Evolutionary conservation across 2,888 invertebrate genomes (phyloP), one percentile per base, ranked within the genome.

Genomic region (Drosophila mayaguana): DNA sequence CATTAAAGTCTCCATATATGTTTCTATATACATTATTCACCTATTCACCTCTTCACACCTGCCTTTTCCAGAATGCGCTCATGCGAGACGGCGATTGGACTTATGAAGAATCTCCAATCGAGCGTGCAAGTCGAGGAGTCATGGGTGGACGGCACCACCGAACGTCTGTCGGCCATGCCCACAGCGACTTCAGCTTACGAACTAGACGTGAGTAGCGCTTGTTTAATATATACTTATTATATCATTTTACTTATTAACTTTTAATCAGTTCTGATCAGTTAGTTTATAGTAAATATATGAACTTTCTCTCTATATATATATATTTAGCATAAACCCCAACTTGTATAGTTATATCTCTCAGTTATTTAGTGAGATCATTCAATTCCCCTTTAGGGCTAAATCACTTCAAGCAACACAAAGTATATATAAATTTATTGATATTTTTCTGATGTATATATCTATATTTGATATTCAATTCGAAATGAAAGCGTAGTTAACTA

Each of bases 51-150:
- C 48, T 48, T 78, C 48, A 63, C 66, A 46, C 61, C 46, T 45
- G 46, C 38, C 67, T 62, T 78, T 90, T 87, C 16, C 73, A 97
- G 98, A 92, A 94, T 98, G 72, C 95, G 97, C 79, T 97, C 97
- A 91, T 97, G 98, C 90, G 98, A 98, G 92, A 96, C 97, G 34
- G 97, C 98, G 0, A 97, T 97, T 90, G 97, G 97, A 89, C 94
- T 98, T 78, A 95, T 99, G 91, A 97, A 97, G 91, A 97, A 97
- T 93, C 98, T 98, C 93, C 96, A 96, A 90, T 97, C 96, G 68
- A 97, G 97, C 28, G 95, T 97, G 84, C 96, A 97, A 90, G 96
- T 96, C 80, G 98, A 98, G 92, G 96, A 97, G 82, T 96, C 96
- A 87, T 98, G 98, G 96, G 95, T 98, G 69, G 97, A 97, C 90